phyloP scores from a whole-genome alignment of 2,888 invertebrate genomes.

The Rhingia campestris region DNA sequence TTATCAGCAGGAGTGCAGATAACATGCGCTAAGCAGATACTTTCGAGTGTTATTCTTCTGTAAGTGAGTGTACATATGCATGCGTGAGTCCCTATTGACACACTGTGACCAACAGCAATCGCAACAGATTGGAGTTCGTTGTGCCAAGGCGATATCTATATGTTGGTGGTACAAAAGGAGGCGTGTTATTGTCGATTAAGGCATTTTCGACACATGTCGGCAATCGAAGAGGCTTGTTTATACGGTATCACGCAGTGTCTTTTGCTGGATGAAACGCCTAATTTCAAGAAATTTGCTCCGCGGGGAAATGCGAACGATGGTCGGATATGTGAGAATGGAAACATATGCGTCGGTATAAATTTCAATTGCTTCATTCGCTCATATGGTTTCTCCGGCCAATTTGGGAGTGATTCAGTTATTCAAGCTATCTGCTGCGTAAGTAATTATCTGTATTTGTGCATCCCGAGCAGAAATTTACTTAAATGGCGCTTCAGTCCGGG shows the following conservation, averaged over 20 bases:
- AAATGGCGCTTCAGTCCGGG: too few species aligned
- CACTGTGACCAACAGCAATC: slow-evolving; percentile 28
- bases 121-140: background rate
- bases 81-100: slow-evolving; percentile 30
- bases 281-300: slow-evolving; percentile 11
- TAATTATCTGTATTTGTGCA: too few species aligned
- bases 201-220: slow-evolving; percentile 40
- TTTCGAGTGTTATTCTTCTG: slow-evolving; percentile 28
- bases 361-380: too few species aligned
- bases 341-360: too few species aligned
- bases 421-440: too few species aligned
- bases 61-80: slow-evolving; percentile 5
- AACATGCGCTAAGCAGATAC: slow-evolving; percentile 40
- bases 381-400: too few species aligned
- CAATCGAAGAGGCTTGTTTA: slow-evolving; percentile 26
- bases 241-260: slow-evolving; percentile 41
- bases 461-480: too few species aligned
- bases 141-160: slow-evolving; percentile 1
- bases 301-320: background rate
- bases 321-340: too few species aligned
- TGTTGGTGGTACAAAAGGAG: slow-evolving; percentile 34
- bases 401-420: too few species aligned
- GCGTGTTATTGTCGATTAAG: slow-evolving; percentile 41
- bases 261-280: slow-evolving; percentile 40
- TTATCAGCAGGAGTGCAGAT: slow-evolving; percentile 60